A percentile compares a stretch with the other conserved stretches of the same genome.
phyloP scores from a whole-genome alignment of 2,797 vertebrate genomes.

The Coregonus sp. region DNA sequence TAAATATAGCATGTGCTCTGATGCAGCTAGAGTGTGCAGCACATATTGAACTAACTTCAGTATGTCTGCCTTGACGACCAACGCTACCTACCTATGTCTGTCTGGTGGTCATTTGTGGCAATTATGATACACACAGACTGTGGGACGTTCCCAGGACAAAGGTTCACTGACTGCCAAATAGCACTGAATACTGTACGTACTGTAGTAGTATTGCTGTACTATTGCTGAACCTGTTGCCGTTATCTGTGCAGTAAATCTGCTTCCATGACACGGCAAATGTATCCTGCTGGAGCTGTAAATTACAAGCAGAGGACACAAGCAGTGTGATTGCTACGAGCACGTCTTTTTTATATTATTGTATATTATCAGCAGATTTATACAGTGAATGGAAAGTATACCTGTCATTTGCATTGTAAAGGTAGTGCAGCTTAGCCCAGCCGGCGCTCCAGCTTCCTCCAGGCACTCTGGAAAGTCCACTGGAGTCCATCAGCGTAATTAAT shows the following conservation, averaged over 20 bases:
- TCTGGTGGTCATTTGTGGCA: background rate
- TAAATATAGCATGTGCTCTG: background rate
- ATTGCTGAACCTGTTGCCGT: background rate
- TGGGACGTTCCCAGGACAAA: background rate
- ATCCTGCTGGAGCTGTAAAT: conserved; percentile 4
- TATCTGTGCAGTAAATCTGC: background rate
- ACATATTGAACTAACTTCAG: background rate
- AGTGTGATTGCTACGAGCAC: conserved; percentile 21
- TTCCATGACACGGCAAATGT: conserved; percentile 6
- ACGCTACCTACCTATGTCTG: background rate
- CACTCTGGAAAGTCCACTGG: conserved; percentile 33
- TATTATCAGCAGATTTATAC: conserved; percentile 59
- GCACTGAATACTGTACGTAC: background rate
- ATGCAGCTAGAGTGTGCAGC: background rate
- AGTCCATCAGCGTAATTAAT: conserved; percentile 56
- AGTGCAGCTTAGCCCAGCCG: conserved; percentile 15
- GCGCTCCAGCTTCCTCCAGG: conserved; percentile 25
- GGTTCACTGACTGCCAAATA: background rate
- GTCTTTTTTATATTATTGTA: conserved; percentile 39
- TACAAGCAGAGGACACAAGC: conserved; percentile 23
- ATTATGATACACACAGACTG: background rate
- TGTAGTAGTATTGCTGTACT: background rate
- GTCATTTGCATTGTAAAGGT: conserved; percentile 60
- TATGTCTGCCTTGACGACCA: background rate
- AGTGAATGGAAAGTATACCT: conserved; percentile 40